phyloP scores from a whole-genome alignment of 1,140 invertebrate genomes.

The Telenomus remus region DNA sequence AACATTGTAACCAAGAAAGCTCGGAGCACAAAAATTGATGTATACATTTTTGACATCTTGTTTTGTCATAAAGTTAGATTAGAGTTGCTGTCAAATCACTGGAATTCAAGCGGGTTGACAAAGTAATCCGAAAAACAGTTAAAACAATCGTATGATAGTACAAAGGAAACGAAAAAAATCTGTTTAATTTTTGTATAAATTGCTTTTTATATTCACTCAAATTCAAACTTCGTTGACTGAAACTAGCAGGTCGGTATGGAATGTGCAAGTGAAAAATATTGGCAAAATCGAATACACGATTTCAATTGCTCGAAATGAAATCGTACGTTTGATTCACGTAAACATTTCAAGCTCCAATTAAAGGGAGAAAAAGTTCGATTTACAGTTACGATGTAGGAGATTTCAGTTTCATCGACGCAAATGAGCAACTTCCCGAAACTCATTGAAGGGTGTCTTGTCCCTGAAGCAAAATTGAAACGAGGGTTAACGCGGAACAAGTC shows the following conservation, averaged over 20 bases:
- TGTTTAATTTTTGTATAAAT: too few relatives aligned
- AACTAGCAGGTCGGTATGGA: slow-evolving; percentile 43
- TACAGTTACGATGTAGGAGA: slow-evolving; percentile 59
- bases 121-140: too few relatives aligned
- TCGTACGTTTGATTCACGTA: slow-evolving; percentile 55
- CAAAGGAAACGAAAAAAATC: too few relatives aligned
- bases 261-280: slow-evolving; percentile 43
- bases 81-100: too few relatives aligned
- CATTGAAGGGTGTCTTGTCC: slow-evolving; percentile 51
- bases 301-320: slow-evolving; percentile 57
- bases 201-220: slow-evolving; percentile 17
- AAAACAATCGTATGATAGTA: too few relatives aligned
- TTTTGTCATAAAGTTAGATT: too few relatives aligned
- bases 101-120: too few relatives aligned
- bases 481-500: slow-evolving; percentile 53
- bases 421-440: slow-evolving; percentile 58
- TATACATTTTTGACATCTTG: too few relatives aligned
- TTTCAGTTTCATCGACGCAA: slow-evolving; percentile 58
- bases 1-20: too few relatives aligned
- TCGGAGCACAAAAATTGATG: too few relatives aligned
- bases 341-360: slow-evolving; percentile 54
- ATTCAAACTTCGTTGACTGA: slow-evolving; percentile 39
- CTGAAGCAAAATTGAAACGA: slow-evolving; percentile 62
- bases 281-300: slow-evolving; percentile 55
- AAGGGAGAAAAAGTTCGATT: slow-evolving; percentile 60